phyloP scores from a whole-genome alignment of 2,797 vertebrate species.

The Petrocephalus sullivani region DNA sequence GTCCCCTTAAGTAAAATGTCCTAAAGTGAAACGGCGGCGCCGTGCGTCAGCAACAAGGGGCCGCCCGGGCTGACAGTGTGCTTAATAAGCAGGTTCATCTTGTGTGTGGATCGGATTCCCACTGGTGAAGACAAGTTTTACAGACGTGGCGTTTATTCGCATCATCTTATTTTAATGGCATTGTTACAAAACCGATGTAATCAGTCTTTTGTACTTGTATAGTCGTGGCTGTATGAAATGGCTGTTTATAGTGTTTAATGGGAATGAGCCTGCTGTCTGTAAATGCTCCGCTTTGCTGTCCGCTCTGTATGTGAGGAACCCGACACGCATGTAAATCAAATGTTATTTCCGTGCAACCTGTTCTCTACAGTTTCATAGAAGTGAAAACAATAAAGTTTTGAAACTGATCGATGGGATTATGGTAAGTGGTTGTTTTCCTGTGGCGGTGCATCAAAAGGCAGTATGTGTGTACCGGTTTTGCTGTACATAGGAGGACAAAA shows the following conservation, averaged over 20 bases:
- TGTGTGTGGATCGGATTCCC: background rate
- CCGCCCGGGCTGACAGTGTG: background rate
- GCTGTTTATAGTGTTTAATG: background rate
- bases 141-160: background rate
- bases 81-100: too few species aligned
- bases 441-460: background rate
- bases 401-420: background rate
- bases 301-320: background rate
- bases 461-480: background rate
- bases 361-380: background rate
- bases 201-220: slow-evolving; percentile 1
- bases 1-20: background rate
- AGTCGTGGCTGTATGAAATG: background rate
- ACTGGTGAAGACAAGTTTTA: background rate
- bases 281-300: background rate
- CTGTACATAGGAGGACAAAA: too few species aligned
- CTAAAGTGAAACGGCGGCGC: background rate
- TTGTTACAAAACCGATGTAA: slow-evolving; percentile 11
- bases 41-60: background rate
- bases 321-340: background rate
- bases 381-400: background rate
- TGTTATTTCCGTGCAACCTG: background rate
- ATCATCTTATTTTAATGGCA: background rate
- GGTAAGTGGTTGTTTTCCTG: background rate
- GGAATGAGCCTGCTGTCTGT: background rate